A percentile compares a stretch with the other conserved stretches of the same genome.
Conservation (phyloP, 2,888 invertebrate species). For the Sepioteuthis lessoniana region DNA sequence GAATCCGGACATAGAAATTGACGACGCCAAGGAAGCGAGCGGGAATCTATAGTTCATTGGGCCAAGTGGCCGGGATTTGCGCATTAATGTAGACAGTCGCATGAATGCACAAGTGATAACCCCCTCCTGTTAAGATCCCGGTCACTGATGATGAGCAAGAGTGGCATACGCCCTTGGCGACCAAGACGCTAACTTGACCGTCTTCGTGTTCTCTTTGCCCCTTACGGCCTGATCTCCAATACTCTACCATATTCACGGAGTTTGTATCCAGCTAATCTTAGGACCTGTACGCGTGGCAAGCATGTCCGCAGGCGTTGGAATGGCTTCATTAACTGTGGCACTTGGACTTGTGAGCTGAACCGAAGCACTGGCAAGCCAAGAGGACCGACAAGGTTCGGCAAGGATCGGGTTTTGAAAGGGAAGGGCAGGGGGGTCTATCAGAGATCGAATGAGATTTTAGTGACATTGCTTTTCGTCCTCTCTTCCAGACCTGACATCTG, state of each 20-base stretch:
- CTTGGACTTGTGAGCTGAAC: neutral
- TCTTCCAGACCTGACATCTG: neutral
- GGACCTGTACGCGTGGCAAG: neutral
- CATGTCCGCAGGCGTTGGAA: neutral
- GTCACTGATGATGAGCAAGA: neutral
- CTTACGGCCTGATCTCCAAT: neutral
- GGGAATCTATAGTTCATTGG: neutral
- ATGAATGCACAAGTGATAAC: neutral
- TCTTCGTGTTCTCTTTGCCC: neutral
- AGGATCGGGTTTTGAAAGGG: neutral
- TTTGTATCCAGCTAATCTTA: neutral
- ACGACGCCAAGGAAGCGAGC: neutral
- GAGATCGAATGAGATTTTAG: neutral
- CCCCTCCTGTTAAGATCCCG: neutral
- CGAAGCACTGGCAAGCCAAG: neutral
- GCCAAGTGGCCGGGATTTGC: slow-evolving; percentile 15
- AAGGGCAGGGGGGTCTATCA: neutral
- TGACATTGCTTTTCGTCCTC: neutral
- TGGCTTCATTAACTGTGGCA: neutral
- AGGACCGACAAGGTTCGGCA: neutral
- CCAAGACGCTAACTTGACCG: neutral
- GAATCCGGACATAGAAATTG: neutral
- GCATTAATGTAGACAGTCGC: neutral
- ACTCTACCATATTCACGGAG: neutral
- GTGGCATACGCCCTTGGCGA: neutral